Percentiles rank a stretch among this genome's conserved stretches.
These are phyloP conservation scores for Botrylloides violaceus DNA, from an alignment of 23 tunicate genomes.

Conservation along the genomic window DNA sequence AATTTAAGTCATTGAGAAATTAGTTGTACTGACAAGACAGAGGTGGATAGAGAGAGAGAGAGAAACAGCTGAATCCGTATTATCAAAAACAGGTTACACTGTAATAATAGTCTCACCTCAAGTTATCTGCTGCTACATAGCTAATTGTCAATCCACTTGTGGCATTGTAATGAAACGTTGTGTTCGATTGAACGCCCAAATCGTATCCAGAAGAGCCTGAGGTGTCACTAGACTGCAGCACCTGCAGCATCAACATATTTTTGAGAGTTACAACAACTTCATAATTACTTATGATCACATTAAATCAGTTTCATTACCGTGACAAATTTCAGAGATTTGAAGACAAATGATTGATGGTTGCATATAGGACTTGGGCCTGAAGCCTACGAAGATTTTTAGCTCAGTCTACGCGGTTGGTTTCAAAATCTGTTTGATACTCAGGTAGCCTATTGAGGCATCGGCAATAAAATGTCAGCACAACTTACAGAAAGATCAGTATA, in stretches of 20 bases:
- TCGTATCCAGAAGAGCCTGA: conserved; percentile 23
- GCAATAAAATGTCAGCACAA: no score
- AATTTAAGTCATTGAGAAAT: no score
- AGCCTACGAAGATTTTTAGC: not conserved
- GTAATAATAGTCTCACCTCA: not conserved
- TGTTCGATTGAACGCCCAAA: conserved; percentile 51
- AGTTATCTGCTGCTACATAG: conserved; percentile 17
- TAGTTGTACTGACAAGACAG: no score
- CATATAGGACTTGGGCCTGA: not conserved
- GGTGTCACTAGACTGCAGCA: not conserved
- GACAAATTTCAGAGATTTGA: not conserved
- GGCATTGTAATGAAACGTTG: conserved; percentile 33
- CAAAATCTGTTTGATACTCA: no score
- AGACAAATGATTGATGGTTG: not conserved
- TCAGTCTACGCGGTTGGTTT: no score
- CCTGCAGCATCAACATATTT: not conserved
- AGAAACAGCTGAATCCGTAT: not conserved
- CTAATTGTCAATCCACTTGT: conserved; percentile 32
- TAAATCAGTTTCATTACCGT: not conserved
- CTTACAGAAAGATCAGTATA: not conserved
- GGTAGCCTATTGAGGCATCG: no score
- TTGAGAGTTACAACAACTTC: not conserved
- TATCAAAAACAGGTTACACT: not conserved
- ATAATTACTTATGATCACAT: not conserved
- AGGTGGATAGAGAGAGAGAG: no score